Conservation (phyloP, 2,113 vertebrate genomes). For the Phyllostomus discolor region DNA sequence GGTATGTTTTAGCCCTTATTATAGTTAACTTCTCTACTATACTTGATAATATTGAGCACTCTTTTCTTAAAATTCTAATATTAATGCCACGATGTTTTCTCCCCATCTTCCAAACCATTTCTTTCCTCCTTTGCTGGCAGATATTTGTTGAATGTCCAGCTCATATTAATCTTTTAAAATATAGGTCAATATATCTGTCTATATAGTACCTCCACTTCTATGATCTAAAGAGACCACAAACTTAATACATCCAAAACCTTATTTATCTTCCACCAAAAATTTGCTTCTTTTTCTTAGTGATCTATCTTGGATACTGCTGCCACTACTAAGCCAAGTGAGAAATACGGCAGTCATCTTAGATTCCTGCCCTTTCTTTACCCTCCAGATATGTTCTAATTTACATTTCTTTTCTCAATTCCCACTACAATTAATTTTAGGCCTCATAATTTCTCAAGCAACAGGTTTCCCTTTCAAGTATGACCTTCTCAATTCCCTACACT, state of each 20-base stretch:
- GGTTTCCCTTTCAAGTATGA: neutral
- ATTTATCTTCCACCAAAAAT: neutral
- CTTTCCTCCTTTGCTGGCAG: neutral
- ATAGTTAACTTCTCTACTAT: neutral
- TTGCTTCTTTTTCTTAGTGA: neutral
- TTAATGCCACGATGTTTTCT: neutral
- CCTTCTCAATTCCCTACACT: neutral
- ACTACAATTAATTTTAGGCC: neutral
- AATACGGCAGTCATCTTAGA: neutral
- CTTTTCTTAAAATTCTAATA: slow-evolving; percentile 37
- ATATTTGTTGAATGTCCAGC: neutral
- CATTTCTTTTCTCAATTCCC: neutral
- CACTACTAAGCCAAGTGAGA: neutral
- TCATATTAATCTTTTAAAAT: neutral
- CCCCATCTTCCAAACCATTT: neutral
- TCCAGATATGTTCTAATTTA: neutral
- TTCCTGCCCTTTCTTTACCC: neutral
- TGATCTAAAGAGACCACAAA: neutral
- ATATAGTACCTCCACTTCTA: neutral
- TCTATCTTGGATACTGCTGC: neutral
- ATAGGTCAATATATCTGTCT: neutral
- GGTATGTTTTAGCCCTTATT: neutral
- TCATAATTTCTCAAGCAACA: slow-evolving; percentile 14
- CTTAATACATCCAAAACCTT: neutral
- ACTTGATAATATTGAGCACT: neutral